A percentile compares a stretch with the other conserved stretches of the same genome.
phyloP scores from a whole-genome alignment of 2,113 vertebrate species.

The Notechis scutatus region DNA sequence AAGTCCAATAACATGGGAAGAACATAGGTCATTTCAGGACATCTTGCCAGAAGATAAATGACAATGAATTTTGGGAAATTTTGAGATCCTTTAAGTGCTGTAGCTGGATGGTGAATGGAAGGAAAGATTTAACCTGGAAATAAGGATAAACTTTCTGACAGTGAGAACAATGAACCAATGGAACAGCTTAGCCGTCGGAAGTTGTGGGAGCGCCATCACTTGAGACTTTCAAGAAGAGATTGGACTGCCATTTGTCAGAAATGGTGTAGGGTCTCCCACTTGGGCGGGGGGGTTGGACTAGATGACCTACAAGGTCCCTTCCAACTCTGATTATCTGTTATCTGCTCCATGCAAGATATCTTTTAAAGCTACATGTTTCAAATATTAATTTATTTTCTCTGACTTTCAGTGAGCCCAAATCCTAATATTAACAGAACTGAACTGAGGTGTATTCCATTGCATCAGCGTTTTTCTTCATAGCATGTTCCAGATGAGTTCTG shows the following conservation, averaged over 20 bases:
- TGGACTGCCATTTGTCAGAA: too few species aligned
- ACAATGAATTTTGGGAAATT: neutral
- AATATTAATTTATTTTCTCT: neutral
- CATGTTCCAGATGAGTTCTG: neutral
- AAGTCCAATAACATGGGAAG: neutral
- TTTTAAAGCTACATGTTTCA: neutral
- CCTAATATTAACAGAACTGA: neutral
- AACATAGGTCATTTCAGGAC: neutral
- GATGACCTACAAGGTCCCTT: too few species aligned
- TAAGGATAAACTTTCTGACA: too few species aligned
- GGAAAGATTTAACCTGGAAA: too few species aligned
- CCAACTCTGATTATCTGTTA: too few species aligned
- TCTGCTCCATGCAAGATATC: neutral
- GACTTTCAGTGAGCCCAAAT: neutral
- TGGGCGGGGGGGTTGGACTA: too few species aligned
- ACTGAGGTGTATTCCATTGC: neutral
- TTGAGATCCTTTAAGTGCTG: neutral
- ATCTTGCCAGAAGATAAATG: neutral
- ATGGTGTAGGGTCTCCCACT: too few species aligned
- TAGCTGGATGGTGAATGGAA: neutral
- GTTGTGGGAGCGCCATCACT: too few species aligned
- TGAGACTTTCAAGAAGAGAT: too few species aligned
- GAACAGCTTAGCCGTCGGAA: too few species aligned
- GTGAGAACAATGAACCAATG: too few species aligned
- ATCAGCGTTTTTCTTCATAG: neutral